Conservation (phyloP, 2,888 invertebrate genomes). For the Macaria liturata region DNA sequence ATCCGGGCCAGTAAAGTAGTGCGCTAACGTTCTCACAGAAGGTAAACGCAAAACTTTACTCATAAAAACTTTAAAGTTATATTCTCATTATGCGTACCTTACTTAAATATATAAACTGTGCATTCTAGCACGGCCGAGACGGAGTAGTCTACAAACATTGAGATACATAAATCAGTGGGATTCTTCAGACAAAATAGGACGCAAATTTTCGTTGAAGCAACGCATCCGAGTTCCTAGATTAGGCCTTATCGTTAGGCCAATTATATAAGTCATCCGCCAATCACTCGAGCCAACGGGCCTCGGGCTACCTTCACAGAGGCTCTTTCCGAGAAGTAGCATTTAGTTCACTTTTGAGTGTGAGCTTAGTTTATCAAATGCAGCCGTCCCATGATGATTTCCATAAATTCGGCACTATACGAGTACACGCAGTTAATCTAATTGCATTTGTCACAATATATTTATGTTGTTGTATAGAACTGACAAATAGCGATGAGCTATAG, state of each 20-base stretch:
- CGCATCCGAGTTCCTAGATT: constrained; percentile 1
- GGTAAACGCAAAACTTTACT: constrained; percentile 23
- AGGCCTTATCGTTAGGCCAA: constrained; percentile 5
- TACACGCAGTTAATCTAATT: too few species aligned
- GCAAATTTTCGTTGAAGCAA: constrained; percentile 4
- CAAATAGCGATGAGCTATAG: too few species aligned
- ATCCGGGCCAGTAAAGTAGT: constrained; percentile 25
- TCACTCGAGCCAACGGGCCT: constrained; percentile 1
- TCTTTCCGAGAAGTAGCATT: neutral
- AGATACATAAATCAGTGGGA: constrained; percentile 23
- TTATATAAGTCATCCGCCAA: neutral
- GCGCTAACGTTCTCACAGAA: constrained; percentile 11
- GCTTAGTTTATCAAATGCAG: too few species aligned
- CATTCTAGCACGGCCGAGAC: constrained; percentile 10
- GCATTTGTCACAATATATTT: too few species aligned
- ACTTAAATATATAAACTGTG: constrained; percentile 15
- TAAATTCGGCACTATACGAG: too few species aligned
- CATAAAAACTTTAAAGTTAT: constrained; percentile 13
- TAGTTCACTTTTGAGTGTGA: too few species aligned
- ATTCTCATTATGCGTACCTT: constrained; percentile 10
- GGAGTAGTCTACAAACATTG: constrained; percentile 11
- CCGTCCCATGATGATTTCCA: too few species aligned
- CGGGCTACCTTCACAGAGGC: neutral
- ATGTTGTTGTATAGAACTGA: too few species aligned
- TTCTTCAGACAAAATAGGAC: constrained; percentile 18